Base-by-base conservation (phyloP, 2,888 invertebrate species). In the Sarcophaga caerulescens region DNA sequence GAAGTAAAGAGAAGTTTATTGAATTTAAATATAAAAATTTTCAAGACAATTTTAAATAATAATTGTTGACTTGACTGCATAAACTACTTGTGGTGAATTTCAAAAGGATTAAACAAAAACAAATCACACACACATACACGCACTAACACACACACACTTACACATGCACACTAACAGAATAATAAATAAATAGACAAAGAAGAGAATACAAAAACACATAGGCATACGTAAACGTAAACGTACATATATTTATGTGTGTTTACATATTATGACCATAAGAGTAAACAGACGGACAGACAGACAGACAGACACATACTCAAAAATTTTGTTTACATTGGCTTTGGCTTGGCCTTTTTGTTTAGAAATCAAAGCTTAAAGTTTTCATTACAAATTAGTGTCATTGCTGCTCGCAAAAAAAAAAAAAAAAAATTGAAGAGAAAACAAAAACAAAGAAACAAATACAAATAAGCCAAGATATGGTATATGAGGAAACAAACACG, bases 321-420 rank as follows among this genome's bases (percentile, higher is more conserved):
- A n/a, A 11, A 62, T 17, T 21, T 47, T 75, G 60, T 60, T 60
- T 8, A 19, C 47, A 23, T 19, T 47, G 21, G 35, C 10, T 35
- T 35, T 35, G 35, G 35, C 35, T 73, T 68, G 66, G 10, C 23
- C 60, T 83, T 74, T 66, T 73, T 10, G 47, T 62, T 44, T 52
- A 63, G 62, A 79, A 79, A 79, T 79, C 74, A 79, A 69, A 74
- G 69, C 63, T 69, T 74, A 63, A 74, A 69, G 63, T 69, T 79
- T 79, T 78, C 74, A 79, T 78, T 73, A 57, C 57, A 74, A 78
- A 83, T 78, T 74, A 83, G 63, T 79, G 52, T 74, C 44, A 83
- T 62, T 73, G 23, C 44, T 62, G 59, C 25, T 35, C 35, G n/a
- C n/a, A n/a, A n/a, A 35, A 1, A 8, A 35, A 35, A 35, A 35